Percentiles rank a stretch among this genome's conserved stretches.
phyloP scores from a whole-genome alignment of 2,113 vertebrate species.

The Scophthalmus maximus region DNA sequence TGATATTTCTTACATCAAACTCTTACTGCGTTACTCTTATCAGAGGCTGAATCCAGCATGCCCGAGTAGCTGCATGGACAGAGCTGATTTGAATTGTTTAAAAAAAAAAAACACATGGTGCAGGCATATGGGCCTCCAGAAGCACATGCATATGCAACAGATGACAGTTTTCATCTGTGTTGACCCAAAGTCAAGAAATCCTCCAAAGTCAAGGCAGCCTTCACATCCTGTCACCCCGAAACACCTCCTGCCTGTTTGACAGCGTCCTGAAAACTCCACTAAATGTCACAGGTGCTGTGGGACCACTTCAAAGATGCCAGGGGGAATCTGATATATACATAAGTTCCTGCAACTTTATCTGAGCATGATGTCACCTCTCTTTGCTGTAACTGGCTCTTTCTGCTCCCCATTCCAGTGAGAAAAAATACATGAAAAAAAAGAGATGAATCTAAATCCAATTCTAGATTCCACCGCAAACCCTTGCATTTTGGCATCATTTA shows the following conservation, averaged over 20 bases:
- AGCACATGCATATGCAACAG: slow-evolving; percentile 81
- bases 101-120: slow-evolving; percentile 38
- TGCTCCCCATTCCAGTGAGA: background rate
- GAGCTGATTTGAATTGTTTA: slow-evolving; percentile 80
- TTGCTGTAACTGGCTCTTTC: background rate
- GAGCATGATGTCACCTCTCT: background rate
- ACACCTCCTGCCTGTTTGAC: slow-evolving; percentile 10
- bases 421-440: background rate
- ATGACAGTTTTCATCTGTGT: slow-evolving; percentile 54
- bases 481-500: slow-evolving; percentile 11
- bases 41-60: slow-evolving; percentile 3
- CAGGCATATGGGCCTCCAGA: slow-evolving; percentile 79
- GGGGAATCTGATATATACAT: background rate
- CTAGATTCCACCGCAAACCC: background rate
- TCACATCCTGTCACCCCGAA: slow-evolving; percentile 37
- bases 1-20: too few species aligned
- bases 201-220: slow-evolving; percentile 52
- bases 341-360: slow-evolving; percentile 2
- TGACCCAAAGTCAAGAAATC: slow-evolving; percentile 50
- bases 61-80: slow-evolving; percentile 4
- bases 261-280: slow-evolving; percentile 16
- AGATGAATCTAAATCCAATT: background rate
- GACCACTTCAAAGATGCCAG: background rate
- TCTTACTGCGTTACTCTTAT: background rate
- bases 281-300: background rate